These are phyloP conservation scores for Clusia tigrina DNA, from an alignment of 2,888 invertebrate species.

Conservation along the genomic window DNA sequence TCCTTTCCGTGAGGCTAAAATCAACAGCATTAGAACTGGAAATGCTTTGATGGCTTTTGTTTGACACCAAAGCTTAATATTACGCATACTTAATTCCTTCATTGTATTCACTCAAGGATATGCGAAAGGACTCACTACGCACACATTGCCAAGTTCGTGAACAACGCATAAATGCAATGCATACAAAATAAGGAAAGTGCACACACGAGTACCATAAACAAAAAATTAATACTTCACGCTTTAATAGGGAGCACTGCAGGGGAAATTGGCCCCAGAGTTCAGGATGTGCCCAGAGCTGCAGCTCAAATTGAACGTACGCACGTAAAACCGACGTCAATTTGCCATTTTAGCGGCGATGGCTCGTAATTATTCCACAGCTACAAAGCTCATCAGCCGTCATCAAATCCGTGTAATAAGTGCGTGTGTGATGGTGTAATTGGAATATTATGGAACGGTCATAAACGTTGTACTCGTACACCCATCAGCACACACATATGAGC, in stretches of 20 bases:
- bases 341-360: slow-evolving; percentile 37
- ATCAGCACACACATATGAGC: too few relatives aligned
- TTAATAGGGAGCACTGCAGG: background rate
- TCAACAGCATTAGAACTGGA: too few relatives aligned
- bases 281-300: background rate
- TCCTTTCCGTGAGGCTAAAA: too few relatives aligned
- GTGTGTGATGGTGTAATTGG: slow-evolving; percentile 51
- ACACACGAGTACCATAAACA: slow-evolving; percentile 3
- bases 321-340: slow-evolving; percentile 49
- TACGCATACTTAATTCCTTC: too few relatives aligned
- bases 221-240: slow-evolving; percentile 15
- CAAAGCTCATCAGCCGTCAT: slow-evolving; percentile 37
- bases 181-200: too few relatives aligned
- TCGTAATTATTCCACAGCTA: slow-evolving; percentile 17
- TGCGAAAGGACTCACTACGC: too few relatives aligned
- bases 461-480: too few relatives aligned
- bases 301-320: slow-evolving; percentile 39
- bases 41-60: too few relatives aligned
- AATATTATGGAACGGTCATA: slow-evolving; percentile 42
- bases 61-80: too few relatives aligned
- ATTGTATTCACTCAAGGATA: too few relatives aligned
- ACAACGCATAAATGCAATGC: too few relatives aligned
- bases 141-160: too few relatives aligned
- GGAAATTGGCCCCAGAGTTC: background rate
- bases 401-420: slow-evolving; percentile 49